Evolutionary conservation across 2,797 vertebrate genomes (phyloP), one percentile per base, ranked within the genome.

Genomic region (Cyprinella venusta): DNA sequence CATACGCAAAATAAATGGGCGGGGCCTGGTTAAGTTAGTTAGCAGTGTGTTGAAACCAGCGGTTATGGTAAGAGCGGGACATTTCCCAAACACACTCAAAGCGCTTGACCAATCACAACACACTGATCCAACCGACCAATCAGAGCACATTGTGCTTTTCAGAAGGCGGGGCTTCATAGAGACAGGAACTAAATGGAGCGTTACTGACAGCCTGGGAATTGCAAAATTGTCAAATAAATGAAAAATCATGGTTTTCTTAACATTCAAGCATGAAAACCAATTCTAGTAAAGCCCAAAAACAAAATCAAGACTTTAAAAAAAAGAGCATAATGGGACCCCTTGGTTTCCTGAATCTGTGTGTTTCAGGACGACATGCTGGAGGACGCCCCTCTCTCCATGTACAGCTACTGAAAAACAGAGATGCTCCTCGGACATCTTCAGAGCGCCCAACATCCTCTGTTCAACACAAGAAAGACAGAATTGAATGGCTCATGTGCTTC

Each of bases 301-400:
- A n/a, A 59, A 24, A 59, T 12, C 24, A 26, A 61, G 10, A 61
- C 5, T 26, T 13, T 26, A n/a, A 24, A 24, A 24, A 24, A 12
- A 59, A 59, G n/a, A n/a, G n/a, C n/a, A n/a, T n/a, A n/a, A n/a
- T n/a, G n/a, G n/a, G n/a, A n/a, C n/a, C n/a, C n/a, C n/a, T n/a
- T n/a, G n/a, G 7, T 48, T 26, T 70, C 68, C 12, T 45, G n/a
- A 4, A 5, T 71, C 8, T 86, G 68, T 87, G 54, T 79, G 76
- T 30, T 90, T 76, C 83, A 97, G 97, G 97, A 97, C 65, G 96
- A 97, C 72, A 97, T 97, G 95, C 96, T 97, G 96, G 97, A 98
- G 88, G 96, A 97, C 90, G 95, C 96, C 0, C 97, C 97, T 18
- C 92, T 98, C 89, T 97, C 96, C 82, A 96, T 96, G 94, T 97